A percentile compares a stretch with the other conserved stretches of the same genome.
Evolutionary conservation across 2,797 vertebrate species (phyloP).

Genomic region (Oreochromis grahami): DNA sequence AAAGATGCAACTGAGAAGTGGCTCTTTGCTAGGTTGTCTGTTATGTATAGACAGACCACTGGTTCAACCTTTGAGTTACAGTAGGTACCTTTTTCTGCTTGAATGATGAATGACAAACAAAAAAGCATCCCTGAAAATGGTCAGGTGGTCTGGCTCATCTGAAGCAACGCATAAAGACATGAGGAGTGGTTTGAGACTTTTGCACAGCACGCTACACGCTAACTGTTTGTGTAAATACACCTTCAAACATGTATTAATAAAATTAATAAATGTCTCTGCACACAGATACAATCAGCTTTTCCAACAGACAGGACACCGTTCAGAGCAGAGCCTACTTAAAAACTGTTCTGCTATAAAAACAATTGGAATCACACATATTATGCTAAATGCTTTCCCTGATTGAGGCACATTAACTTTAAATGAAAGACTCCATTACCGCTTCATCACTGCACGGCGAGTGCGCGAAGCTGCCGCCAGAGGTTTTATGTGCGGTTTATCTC

Average conservation of each 20-base stretch:
- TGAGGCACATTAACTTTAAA: slow-evolving; percentile 1
- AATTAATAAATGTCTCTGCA: neutral
- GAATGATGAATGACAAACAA: neutral
- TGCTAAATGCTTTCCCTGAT: neutral
- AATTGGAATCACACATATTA: neutral
- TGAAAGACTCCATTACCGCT: neutral
- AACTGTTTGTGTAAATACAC: neutral
- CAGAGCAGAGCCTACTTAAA: neutral
- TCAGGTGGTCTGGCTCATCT: accelerated
- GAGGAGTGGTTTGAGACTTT: neutral
- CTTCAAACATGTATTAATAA: neutral
- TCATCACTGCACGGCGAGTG: neutral
- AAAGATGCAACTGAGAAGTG: neutral
- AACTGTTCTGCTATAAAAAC: neutral
- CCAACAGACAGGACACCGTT: neutral
- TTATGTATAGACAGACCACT: neutral
- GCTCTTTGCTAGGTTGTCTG: neutral
- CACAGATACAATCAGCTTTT: neutral
- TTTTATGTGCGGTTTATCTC: neutral
- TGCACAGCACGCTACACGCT: neutral
- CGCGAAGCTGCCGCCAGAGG: neutral
- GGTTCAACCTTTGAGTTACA: neutral
- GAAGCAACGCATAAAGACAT: neutral
- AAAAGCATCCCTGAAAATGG: neutral
- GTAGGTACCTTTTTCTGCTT: neutral